phyloP scores from a whole-genome alignment of 1,140 invertebrate genomes.

The Ruditapes philippinarum region DNA sequence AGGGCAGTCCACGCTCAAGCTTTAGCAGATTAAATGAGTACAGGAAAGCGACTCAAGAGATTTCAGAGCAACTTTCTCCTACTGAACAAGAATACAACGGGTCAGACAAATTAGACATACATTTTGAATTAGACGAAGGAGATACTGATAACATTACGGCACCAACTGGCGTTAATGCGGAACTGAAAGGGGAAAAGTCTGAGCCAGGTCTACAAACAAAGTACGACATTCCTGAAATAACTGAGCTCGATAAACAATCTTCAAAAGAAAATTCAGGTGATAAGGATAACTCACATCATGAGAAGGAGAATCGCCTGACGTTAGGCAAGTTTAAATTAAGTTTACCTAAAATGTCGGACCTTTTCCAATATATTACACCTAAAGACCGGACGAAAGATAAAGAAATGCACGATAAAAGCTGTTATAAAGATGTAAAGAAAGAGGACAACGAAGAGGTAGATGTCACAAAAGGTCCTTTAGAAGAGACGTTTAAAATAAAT shows the following conservation, averaged over 20 bases:
- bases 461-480: no score
- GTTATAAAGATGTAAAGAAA: no score
- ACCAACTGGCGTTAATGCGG: not conserved
- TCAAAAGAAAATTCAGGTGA: not conserved
- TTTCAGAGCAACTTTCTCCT: not conserved
- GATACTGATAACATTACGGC: not conserved
- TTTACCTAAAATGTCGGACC: not conserved
- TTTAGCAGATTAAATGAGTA: not conserved
- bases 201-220: not conserved
- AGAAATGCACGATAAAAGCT: no score
- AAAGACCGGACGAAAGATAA: not conserved
- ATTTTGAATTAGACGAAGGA: not conserved
- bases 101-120: not conserved
- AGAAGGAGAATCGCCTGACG: not conserved
- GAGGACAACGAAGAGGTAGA: not conserved
- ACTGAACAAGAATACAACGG: not conserved
- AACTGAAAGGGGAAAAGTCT: not conserved
- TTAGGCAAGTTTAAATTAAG: constrained; percentile 7
- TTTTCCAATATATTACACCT: not conserved
- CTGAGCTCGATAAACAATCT: not conserved
- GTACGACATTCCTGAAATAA: not conserved
- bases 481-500: not conserved
- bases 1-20: not conserved
- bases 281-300: not conserved
- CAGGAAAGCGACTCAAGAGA: not conserved